Evolutionary conservation across 2,113 vertebrate genomes (phyloP).

Genomic region (Macheiramphus alcinus): DNA sequence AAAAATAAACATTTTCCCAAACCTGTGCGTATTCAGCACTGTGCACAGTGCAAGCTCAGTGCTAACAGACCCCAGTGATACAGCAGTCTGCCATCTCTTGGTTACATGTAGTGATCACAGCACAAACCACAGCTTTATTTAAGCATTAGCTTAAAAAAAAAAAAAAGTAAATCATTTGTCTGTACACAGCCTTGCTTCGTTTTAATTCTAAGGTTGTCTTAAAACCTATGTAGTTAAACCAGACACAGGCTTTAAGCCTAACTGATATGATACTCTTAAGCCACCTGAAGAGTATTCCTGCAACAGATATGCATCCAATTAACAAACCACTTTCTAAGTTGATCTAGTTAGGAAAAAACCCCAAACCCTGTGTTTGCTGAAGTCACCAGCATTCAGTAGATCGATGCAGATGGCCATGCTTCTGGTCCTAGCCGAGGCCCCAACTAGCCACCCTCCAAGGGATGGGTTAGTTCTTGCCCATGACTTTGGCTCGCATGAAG

Average conservation of each 20-base stretch:
- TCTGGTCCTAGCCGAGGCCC: background rate
- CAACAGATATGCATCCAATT: background rate
- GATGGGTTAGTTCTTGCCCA: fast-evolving
- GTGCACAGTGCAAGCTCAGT: background rate
- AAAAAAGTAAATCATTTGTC: background rate
- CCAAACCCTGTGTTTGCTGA: fast-evolving
- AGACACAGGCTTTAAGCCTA: background rate
- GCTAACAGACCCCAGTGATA: fast-evolving
- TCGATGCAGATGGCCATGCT: fast-evolving
- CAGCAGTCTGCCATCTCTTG: background rate
- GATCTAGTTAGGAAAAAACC: background rate
- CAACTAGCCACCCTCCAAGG: fast-evolving
- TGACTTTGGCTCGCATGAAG: fast-evolving
- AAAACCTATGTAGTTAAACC: background rate
- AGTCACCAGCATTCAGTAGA: background rate
- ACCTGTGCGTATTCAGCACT: background rate
- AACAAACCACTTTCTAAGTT: background rate
- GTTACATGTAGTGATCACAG: background rate
- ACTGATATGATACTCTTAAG: fast-evolving
- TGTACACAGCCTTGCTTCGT: background rate
- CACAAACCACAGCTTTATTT: background rate
- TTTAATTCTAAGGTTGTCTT: background rate
- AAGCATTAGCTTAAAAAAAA: background rate
- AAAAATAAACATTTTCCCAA: background rate
- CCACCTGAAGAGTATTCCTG: background rate